These are phyloP conservation scores for Oncorhynchus keta DNA, from an alignment of 2,113 vertebrate species.

Conservation along the genomic window DNA sequence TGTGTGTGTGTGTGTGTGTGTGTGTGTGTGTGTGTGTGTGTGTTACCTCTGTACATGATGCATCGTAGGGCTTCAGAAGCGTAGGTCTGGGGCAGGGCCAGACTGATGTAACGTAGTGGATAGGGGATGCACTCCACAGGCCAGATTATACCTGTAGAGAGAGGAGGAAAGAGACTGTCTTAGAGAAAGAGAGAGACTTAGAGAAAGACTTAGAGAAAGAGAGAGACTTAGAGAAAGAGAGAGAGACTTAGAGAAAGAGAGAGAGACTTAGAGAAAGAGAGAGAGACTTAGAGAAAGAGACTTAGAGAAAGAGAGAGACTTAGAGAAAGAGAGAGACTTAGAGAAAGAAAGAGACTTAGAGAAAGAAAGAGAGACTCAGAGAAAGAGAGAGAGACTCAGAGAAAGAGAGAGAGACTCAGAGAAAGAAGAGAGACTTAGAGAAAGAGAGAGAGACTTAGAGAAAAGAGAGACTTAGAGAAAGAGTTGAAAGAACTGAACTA, in stretches of 20 bases:
- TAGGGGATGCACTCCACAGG: constrained; percentile 80
- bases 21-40: not conserved
- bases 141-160: constrained; percentile 75
- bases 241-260: too few relatives aligned
- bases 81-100: constrained; percentile 77
- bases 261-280: not conserved
- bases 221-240: constrained; percentile 9
- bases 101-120: constrained; percentile 74
- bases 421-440: too few relatives aligned
- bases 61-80: constrained; percentile 77
- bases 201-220: not conserved
- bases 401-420: too few relatives aligned
- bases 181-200: not conserved
- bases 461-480: too few relatives aligned
- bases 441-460: too few relatives aligned
- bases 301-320: not conserved
- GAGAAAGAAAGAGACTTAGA: too few relatives aligned
- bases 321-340: too few relatives aligned
- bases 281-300: too few relatives aligned
- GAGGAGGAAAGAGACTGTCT: not conserved
- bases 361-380: too few relatives aligned
- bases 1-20: too few relatives aligned
- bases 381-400: too few relatives aligned
- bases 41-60: constrained; percentile 78
- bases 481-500: too few relatives aligned